These are phyloP conservation scores for Philaethria dido DNA, from an alignment of 2,888 invertebrate genomes.

Conservation along the genomic window DNA sequence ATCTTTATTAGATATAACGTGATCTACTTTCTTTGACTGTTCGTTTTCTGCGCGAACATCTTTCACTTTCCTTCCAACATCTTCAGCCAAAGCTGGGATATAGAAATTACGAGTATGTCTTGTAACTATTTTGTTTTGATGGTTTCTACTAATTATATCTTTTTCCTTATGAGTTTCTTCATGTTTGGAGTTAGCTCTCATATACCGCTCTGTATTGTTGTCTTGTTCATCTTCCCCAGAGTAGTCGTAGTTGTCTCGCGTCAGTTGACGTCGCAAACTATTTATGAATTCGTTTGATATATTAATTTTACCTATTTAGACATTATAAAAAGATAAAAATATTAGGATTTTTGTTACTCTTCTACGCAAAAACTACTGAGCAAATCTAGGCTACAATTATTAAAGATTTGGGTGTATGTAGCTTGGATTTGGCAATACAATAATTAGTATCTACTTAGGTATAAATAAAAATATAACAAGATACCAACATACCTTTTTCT, in stretches of 20 bases:
- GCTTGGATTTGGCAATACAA: no score
- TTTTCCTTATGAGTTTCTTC: neutral
- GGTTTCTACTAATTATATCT: neutral
- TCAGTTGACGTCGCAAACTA: conserved; percentile 23
- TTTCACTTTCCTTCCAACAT: neutral
- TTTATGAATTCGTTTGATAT: conserved; percentile 5
- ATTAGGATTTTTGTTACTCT: no score
- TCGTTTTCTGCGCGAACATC: neutral
- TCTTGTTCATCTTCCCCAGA: neutral
- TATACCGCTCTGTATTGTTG: neutral
- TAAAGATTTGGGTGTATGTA: no score
- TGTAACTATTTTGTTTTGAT: neutral
- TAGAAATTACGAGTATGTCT: conserved; percentile 23
- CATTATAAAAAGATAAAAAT: neutral
- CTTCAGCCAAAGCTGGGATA: conserved; percentile 2
- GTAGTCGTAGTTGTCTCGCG: conserved; percentile 29
- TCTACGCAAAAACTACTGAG: no score
- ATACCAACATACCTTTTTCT: neutral
- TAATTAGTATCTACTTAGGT: no score
- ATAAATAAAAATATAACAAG: no score
- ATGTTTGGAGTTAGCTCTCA: conserved; percentile 10
- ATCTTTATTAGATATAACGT: conserved; percentile 25
- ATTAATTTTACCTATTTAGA: neutral
- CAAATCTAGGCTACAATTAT: no score
- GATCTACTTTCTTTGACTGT: conserved; percentile 11